Evolutionary conservation across 2,888 invertebrate species (phyloP), one percentile per base, ranked within the genome.

Genomic region (Pristionchus mayeri): DNA sequence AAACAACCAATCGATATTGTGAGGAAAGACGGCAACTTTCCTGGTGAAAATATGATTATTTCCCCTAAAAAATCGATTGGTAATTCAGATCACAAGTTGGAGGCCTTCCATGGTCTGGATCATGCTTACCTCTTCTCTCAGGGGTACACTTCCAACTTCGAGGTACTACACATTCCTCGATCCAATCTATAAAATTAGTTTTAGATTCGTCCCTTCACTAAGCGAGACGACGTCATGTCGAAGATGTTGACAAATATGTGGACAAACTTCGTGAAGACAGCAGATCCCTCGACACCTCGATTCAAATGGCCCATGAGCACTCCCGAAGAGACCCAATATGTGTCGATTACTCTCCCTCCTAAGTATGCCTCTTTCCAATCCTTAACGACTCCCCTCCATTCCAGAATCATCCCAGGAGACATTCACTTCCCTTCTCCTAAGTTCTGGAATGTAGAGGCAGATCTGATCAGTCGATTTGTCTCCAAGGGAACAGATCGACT

Each of bases 31-130:
- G 86, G 86, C 79, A 71, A 44, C 37, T 84, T 71, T 27, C 27
- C 34, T 7, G 84, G 84, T 84, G 16, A 76, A 63, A 37, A 37
- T 44, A n/a, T 44, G 71, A 71, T 6, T 44, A n/a, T 44, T 4
- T n/a, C n/a, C n/a, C n/a, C n/a, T n/a, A n/a, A n/a, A n/a, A n/a
- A 13, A 44, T 71, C 30, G 24, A 71, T 11, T 24, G 16, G 30
- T 18, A 18, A 83, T 40, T 71, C n/a, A 90, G 90, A 87, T 7
- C 86, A 87, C 75, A 85, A 87, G 54, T 54, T 89, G 86, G 89
- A 89, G 52, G 91, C 93, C 18, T 93, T 92, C 85, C 93, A 93
- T 67, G 93, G 93, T 0, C 85, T 93, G 34, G 93, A 93, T 85
- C 93, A 93, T 85, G 91, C 92, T 11, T 93, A 90, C 88, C 91